Evolutionary conservation across 2,888 invertebrate species (phyloP).

Genomic region (Exocentrus adspersus): DNA sequence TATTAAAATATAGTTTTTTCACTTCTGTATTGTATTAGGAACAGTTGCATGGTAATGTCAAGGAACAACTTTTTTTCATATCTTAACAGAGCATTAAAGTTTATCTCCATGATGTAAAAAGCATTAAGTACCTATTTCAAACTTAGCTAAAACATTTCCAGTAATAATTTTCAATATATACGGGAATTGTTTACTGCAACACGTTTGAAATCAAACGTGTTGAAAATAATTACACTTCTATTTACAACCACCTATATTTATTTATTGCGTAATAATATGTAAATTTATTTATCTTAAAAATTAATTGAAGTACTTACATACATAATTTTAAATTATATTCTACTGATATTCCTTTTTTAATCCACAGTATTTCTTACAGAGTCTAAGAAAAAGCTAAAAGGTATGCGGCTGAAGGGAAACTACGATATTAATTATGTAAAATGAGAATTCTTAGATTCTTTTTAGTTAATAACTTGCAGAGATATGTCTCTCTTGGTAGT

Average conservation of each 20-base stretch:
- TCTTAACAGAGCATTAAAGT: background rate
- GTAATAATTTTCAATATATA: too few relatives aligned
- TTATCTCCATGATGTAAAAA: too few relatives aligned
- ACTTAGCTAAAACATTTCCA: too few relatives aligned
- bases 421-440: constrained; percentile 52
- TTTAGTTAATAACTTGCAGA: constrained; percentile 42
- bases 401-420: constrained; percentile 62
- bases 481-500: constrained; percentile 52
- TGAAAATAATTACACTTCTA: too few relatives aligned
- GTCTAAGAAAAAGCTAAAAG: constrained; percentile 82
- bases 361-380: constrained; percentile 77
- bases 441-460: constrained; percentile 39
- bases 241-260: too few relatives aligned
- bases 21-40: constrained; percentile 16
- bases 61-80: constrained; percentile 22
- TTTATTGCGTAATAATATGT: too few relatives aligned
- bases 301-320: constrained; percentile 2
- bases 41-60: constrained; percentile 31
- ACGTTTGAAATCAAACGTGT: too few relatives aligned
- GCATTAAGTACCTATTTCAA: too few relatives aligned
- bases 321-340: too few relatives aligned
- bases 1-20: constrained; percentile 12
- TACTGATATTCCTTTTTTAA: constrained; percentile 62
- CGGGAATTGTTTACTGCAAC: too few relatives aligned
- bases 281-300: constrained; percentile 17